A percentile compares a stretch with the other conserved stretches of the same genome.
Conservation (phyloP, 1,140 invertebrate species). For the Octopus sinensis region DNA sequence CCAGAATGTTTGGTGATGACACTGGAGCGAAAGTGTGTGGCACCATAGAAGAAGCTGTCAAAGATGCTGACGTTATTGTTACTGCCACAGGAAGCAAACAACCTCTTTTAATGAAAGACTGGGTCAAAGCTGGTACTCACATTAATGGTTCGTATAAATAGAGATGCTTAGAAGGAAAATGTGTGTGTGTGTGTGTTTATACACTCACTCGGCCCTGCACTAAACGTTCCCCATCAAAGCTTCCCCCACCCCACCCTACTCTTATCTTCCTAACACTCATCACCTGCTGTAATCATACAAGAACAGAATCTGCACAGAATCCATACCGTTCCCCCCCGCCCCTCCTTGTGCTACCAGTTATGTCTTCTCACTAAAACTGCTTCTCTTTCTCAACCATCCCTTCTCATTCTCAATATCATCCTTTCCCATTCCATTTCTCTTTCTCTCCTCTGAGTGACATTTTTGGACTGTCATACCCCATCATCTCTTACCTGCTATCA, state of each 20-base stretch:
- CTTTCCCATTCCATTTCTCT: background rate
- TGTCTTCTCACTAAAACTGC: too few species aligned
- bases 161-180: background rate
- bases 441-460: background rate
- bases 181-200: background rate
- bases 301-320: background rate
- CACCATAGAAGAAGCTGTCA: slow-evolving; percentile 57
- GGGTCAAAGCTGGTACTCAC: slow-evolving; percentile 62
- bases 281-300: background rate
- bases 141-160: slow-evolving; percentile 54
- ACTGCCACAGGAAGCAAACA: slow-evolving; percentile 59
- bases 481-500: background rate
- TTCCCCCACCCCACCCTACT: background rate
- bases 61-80: slow-evolving; percentile 63
- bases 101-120: slow-evolving; percentile 58
- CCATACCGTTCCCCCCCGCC: background rate
- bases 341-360: too few species aligned
- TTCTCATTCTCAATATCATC: too few species aligned
- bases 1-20: slow-evolving; percentile 55
- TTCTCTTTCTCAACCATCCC: too few species aligned
- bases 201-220: background rate
- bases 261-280: background rate
- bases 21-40: slow-evolving; percentile 43
- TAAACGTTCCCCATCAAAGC: too few species aligned
- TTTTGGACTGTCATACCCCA: background rate